Base-by-base conservation (phyloP, 2,797 vertebrate species). In the Zalophus californianus region DNA sequence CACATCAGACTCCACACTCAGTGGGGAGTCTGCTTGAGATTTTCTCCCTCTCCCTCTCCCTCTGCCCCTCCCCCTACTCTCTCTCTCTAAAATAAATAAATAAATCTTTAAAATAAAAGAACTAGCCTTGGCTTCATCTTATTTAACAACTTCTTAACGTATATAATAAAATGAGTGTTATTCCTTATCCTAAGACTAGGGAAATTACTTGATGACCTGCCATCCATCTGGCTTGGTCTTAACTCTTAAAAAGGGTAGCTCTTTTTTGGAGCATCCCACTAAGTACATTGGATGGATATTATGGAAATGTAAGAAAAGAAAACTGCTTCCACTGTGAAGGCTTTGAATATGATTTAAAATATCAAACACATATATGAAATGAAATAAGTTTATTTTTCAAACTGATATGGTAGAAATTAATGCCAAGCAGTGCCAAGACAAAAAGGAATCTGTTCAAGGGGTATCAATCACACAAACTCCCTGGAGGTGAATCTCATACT, bases 271-370 rank as follows among this genome's bases (percentile, higher is more conserved):
- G 2, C 12, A 79, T 68, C 83, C 32, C 32, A 54, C 27, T 7
- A 21, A 83, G 10, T 15, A 64, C 20, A 7, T 1, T 50, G 27
- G 48, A 80, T 27, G 21, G n/a, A 78, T 91, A 60, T 84, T 41
- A 90, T 3, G 83, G n/a, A 93, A 86, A 52, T 21, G 20, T 75
- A 90, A 52, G 54, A 95, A 79, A 91, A 27, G 18, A 91, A 92
- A 83, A 86, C 21, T 41, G 15, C 27, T 79, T 85, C 44, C 20
- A 54, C n/a, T 92, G 86, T 88, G 90, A 97, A 85, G 70, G 48
- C 7, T 96, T 94, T 72, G 16, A 27, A 64, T 60, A 38, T 41
- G 35, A 93, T 41, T 93, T 60, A 91, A 86, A 60, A 94, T 83
- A 78, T 54, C 18, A 73, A 70, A 25, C 38, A 73, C 5, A 72